phyloP scores from a whole-genome alignment of 2,113 vertebrate genomes.

The Tachysurus vachellii region DNA sequence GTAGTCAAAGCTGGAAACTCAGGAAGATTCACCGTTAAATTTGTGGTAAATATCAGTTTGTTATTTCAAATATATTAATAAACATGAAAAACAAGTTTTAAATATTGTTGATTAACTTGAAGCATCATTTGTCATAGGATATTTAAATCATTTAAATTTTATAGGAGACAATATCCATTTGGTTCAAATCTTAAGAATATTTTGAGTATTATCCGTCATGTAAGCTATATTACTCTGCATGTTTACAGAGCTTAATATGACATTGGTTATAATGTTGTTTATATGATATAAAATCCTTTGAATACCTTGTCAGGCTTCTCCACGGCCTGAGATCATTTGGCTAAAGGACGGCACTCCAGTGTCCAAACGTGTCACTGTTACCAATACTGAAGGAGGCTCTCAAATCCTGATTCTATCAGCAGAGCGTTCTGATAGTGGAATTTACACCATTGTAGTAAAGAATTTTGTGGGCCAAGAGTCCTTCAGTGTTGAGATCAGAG shows the following conservation, averaged over 20 bases:
- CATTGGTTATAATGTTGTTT: neutral
- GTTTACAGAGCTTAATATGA: neutral
- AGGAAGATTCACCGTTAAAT: conserved; percentile 78
- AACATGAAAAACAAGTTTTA: neutral
- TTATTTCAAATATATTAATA: neutral
- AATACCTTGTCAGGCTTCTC: conserved; percentile 73
- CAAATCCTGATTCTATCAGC: conserved; percentile 82
- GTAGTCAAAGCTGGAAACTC: conserved; percentile 79
- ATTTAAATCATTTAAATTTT: too few species aligned
- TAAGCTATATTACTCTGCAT: neutral
- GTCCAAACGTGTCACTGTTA: conserved; percentile 69
- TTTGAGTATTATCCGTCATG: neutral
- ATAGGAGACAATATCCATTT: neutral
- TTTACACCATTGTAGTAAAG: conserved; percentile 78
- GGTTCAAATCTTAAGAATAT: neutral
- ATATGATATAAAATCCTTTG: conserved; percentile 9
- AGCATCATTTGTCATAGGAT: neutral
- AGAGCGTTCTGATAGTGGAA: conserved; percentile 76
- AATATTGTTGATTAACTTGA: neutral
- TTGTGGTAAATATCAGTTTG: conserved; percentile 74
- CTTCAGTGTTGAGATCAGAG: conserved; percentile 79
- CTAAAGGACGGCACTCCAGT: conserved; percentile 81
- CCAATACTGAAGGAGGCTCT: conserved; percentile 71
- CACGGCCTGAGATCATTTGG: conserved; percentile 82
- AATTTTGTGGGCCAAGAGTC: conserved; percentile 74